Evolutionary conservation across 30 jellyfish, hydroid and myxozoan genomes (phyloP).

Genomic region (Clytia hemisphaerica): DNA sequence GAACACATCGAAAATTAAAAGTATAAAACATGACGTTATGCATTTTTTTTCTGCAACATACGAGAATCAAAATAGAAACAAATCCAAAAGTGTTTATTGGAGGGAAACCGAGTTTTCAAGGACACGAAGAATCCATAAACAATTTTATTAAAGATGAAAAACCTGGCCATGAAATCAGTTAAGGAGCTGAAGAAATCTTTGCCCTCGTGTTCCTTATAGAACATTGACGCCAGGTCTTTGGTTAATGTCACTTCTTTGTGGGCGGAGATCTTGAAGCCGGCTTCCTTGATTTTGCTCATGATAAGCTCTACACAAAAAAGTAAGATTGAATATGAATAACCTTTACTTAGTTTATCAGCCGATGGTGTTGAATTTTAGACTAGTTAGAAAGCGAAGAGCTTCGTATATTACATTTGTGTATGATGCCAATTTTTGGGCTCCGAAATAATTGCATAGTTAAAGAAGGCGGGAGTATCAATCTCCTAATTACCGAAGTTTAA

Average conservation of each 20-base stretch:
- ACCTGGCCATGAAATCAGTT: slow-evolving; percentile 93
- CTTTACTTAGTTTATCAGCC: neutral
- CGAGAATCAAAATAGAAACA: too few relatives aligned
- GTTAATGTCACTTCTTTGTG: slow-evolving; percentile 74
- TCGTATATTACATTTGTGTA: neutral
- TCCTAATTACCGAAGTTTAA: too few relatives aligned
- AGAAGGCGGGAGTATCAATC: too few relatives aligned
- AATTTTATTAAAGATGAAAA: neutral
- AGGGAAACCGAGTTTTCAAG: too few relatives aligned
- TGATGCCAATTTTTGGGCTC: neutral
- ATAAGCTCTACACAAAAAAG: slow-evolving; percentile 41
- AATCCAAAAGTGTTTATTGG: too few relatives aligned
- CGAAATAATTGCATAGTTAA: neutral
- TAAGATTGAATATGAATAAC: neutral
- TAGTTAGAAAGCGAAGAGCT: neutral
- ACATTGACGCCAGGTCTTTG: slow-evolving; percentile 70
- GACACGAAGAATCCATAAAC: too few relatives aligned
- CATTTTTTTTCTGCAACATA: too few relatives aligned
- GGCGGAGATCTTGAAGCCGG: slow-evolving; percentile 87
- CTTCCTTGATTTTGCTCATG: slow-evolving; percentile 45
- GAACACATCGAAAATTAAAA: too few relatives aligned
- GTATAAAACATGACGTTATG: too few relatives aligned
- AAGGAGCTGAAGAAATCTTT: slow-evolving; percentile 65
- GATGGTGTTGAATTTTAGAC: neutral
- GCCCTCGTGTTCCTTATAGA: slow-evolving; percentile 83